A percentile compares a stretch with the other conserved stretches of the same genome.
phyloP scores from a whole-genome alignment of 2,113 vertebrate genomes.

The Delphinus delphis region DNA sequence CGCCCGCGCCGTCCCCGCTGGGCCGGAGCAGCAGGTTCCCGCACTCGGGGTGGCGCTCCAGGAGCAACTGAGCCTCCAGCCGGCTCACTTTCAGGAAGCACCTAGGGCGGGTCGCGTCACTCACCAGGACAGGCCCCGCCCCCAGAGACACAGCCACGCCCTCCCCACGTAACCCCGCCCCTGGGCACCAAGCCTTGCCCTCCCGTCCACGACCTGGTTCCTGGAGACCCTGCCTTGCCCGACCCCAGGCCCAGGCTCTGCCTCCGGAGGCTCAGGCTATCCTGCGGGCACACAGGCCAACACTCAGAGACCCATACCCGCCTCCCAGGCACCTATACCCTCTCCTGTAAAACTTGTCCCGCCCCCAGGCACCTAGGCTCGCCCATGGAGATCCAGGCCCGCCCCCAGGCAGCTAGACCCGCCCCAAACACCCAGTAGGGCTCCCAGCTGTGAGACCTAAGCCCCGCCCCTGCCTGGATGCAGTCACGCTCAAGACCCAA shows the following conservation, averaged over 20 bases:
- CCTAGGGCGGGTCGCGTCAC: conserved; percentile 43
- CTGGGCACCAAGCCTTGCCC: neutral
- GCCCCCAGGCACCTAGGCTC: no score
- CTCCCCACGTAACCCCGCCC: neutral
- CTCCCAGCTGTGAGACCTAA: neutral
- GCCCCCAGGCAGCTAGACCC: neutral
- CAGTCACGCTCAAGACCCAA: neutral
- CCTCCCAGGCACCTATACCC: neutral
- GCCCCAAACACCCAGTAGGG: no score
- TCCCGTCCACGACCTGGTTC: no score
- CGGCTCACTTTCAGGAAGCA: conserved; percentile 86
- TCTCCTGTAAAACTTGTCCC: accelerated
- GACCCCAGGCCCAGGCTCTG: no score
- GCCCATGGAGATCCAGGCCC: neutral
- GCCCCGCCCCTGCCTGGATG: no score
- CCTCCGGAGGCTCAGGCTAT: neutral
- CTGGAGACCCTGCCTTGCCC: neutral
- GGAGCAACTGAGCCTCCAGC: conserved; percentile 84
- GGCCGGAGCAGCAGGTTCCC: conserved; percentile 90
- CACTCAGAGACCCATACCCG: neutral
- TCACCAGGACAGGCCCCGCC: neutral
- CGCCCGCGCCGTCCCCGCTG: conserved; percentile 54
- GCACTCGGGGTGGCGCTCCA: conserved; percentile 80
- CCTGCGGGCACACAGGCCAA: neutral
- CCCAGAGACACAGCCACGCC: no score